Evolutionary conservation across 2,888 invertebrate genomes (phyloP).

Genomic region (Patella pellucida): DNA sequence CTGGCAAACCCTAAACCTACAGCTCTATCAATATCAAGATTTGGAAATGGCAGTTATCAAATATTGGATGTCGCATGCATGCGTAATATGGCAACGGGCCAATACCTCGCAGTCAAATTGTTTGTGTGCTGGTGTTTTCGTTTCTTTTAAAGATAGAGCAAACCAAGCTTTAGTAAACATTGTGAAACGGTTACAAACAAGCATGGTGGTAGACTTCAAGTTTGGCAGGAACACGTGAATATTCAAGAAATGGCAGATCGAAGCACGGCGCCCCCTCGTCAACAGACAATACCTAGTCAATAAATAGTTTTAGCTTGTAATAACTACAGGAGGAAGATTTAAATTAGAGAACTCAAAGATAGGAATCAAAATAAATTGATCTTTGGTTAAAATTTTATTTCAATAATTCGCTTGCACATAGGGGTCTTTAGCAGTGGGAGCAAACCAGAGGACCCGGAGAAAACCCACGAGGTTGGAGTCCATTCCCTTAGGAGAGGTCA

Average conservation of each 20-base stretch:
- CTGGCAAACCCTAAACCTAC: neutral
- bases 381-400: no score
- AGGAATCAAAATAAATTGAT: no score
- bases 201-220: neutral
- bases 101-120: conserved; percentile 1
- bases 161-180: neutral
- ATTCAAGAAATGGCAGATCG: neutral
- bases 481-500: no score
- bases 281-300: no score
- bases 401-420: no score
- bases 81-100: neutral
- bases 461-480: no score
- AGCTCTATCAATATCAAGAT: neutral
- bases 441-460: no score
- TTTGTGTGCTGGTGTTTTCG: neutral
- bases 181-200: neutral
- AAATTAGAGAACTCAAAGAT: no score
- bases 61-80: conserved; percentile 6
- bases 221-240: neutral
- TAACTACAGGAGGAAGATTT: no score
- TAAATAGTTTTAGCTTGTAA: no score
- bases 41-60: neutral
- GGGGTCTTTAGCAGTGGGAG: no score
- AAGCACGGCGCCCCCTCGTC: no score
- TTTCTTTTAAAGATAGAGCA: neutral